A percentile compares a stretch with the other conserved stretches of the same genome.
Evolutionary conservation across 1,140 invertebrate genomes (phyloP).

Genomic region (Cherax quadricarinatus): DNA sequence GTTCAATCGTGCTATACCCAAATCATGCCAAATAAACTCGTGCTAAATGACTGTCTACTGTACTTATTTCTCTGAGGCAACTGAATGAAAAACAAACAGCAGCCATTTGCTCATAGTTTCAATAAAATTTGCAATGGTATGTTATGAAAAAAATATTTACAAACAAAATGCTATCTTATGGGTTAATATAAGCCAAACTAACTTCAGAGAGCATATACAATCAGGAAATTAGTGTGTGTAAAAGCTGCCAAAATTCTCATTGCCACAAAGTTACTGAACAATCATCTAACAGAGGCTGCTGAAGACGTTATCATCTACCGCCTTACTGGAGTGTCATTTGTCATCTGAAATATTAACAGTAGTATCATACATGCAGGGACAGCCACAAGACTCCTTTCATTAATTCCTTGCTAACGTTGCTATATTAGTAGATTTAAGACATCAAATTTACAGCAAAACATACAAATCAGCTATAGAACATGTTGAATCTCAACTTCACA

Average conservation of each 20-base stretch:
- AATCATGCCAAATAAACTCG: too few species aligned
- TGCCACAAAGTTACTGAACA: constrained; percentile 19
- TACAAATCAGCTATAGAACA: neutral
- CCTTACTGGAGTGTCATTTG: constrained; percentile 55
- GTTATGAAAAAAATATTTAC: neutral
- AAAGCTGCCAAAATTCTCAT: constrained; percentile 2
- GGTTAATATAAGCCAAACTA: neutral
- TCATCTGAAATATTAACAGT: constrained; percentile 56
- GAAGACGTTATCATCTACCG: constrained; percentile 38
- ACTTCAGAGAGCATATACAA: neutral
- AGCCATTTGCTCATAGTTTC: too few species aligned
- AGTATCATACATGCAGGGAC: constrained; percentile 3
- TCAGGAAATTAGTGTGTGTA: constrained; percentile 2
- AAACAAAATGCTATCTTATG: neutral
- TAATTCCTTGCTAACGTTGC: neutral
- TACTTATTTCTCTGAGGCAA: too few species aligned
- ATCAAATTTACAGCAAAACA: neutral
- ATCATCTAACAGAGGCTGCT: constrained; percentile 34
- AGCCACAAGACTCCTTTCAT: neutral
- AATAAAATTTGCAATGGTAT: too few species aligned
- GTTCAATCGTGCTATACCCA: too few species aligned
- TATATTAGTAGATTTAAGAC: neutral
- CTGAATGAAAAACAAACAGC: too few species aligned
- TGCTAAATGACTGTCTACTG: too few species aligned
- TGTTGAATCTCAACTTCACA: neutral